Evolutionary conservation across 2,113 vertebrate species (phyloP).

Genomic region (Oreochromis tanganicae): DNA sequence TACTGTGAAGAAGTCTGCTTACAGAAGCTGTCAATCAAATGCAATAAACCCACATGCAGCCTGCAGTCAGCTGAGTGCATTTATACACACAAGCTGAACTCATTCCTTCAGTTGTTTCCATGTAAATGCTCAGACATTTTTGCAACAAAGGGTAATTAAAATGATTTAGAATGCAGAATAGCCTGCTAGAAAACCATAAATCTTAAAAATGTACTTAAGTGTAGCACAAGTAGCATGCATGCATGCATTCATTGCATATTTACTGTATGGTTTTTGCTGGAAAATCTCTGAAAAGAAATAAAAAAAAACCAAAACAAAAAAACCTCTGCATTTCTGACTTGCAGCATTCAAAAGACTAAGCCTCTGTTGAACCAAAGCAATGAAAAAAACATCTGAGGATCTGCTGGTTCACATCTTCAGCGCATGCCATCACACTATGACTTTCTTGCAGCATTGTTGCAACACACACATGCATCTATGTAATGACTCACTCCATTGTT

Average conservation of each 20-base stretch:
- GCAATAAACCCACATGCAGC: not conserved
- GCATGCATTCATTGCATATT: not conserved
- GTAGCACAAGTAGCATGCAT: not conserved
- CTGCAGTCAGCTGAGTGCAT: not conserved
- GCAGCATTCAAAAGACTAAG: not conserved
- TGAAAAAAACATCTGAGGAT: constrained; percentile 17
- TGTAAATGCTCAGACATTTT: not conserved
- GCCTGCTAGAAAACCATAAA: not conserved
- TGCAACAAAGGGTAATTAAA: not conserved
- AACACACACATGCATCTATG: constrained; percentile 23
- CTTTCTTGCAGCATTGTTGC: constrained; percentile 44
- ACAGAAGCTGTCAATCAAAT: not conserved
- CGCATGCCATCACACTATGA: constrained; percentile 1
- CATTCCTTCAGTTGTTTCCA: not conserved
- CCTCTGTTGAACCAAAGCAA: not conserved
- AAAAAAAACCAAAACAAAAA: not conserved
- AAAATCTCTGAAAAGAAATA: not conserved
- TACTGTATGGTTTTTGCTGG: not conserved
- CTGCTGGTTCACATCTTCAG: not conserved
- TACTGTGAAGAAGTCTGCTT: not conserved
- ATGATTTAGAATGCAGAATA: not conserved
- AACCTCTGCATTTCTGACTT: not conserved
- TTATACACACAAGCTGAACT: not conserved
- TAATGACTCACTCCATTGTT: constrained; percentile 36
- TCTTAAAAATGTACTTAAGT: not conserved